phyloP scores from a whole-genome alignment of 2,797 vertebrate species.

The Bovichtus variegatus region DNA sequence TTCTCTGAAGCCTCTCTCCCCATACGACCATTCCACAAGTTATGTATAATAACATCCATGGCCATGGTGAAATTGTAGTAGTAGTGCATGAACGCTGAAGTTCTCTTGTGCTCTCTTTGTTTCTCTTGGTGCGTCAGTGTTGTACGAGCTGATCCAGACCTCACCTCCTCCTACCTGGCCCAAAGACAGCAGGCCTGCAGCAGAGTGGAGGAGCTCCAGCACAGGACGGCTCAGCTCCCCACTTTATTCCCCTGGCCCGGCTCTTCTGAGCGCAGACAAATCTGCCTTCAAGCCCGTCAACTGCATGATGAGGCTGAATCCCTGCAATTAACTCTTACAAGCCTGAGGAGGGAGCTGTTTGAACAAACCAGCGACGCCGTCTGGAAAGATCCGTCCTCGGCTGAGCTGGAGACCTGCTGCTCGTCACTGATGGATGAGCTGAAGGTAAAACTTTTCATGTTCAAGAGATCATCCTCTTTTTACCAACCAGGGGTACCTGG shows the following conservation, averaged over 20 bases:
- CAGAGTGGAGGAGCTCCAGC: slow-evolving; percentile 52
- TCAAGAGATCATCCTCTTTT: neutral
- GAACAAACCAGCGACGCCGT: slow-evolving; percentile 19
- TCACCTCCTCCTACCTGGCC: slow-evolving; percentile 30
- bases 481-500: neutral
- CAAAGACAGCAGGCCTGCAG: slow-evolving; percentile 16
- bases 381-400: slow-evolving; percentile 53
- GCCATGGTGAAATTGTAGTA: too few relatives aligned
- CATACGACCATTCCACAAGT: too few relatives aligned
- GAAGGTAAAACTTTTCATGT: slow-evolving; percentile 52
- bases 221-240: slow-evolving; percentile 49
- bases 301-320: slow-evolving; percentile 47
- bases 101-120: neutral
- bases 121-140: slow-evolving; percentile 34
- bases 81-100: slow-evolving; percentile 7
- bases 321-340: slow-evolving; percentile 33
- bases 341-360: slow-evolving; percentile 41
- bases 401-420: slow-evolving; percentile 41
- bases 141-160: slow-evolving; percentile 45
- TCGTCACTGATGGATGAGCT: slow-evolving; percentile 53
- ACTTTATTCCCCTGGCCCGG: slow-evolving; percentile 62
- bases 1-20: neutral
- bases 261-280: slow-evolving; percentile 26
- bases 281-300: slow-evolving; percentile 15
- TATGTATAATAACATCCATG: too few relatives aligned